Evolutionary conservation across 2,888 invertebrate genomes (phyloP), one percentile per base, ranked within the genome.

Genomic region (Pyrrhia umbra): DNA sequence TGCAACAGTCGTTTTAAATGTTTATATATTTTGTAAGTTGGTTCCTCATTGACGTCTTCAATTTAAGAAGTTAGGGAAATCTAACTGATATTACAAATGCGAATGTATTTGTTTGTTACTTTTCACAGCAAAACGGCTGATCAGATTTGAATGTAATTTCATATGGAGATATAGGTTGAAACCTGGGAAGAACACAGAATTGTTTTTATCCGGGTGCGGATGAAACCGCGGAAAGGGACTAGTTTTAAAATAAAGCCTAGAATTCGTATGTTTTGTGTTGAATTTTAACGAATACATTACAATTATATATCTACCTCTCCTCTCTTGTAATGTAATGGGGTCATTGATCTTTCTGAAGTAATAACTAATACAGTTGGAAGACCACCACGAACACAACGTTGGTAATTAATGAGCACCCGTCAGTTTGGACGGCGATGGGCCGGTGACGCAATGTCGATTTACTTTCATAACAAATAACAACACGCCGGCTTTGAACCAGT

Each of bases 381-480:
- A 16, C 8, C 34, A 16, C 15, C 20, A 40, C 0, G 20, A 43
- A 5, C 42, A 39, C 3, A 16, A 2, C 30, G 0, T n/a, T 10
- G 20, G 5, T 37, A 39, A 50, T 57, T 42, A 43, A 13, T 25
- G 13, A 46, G 3, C 25, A 49, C 37, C n/a, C 23, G 34, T 65
- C 43, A 72, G 25, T 27, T 23, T 10, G 9, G 40, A 6, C 45
- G 23, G n/a, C 34, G 18, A 13, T 1, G 34, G 9, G 3, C 30
- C 1, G 25, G 18, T 71, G 68, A 74, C 15, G 71, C 45, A 68
- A 71, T 37, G 30, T 37, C 30, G 15, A 52, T 13, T 43, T 42
- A 57, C 50, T 73, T 68, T 54, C 54, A 57, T 62, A 62, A 62
- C 42, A 73, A 57, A 73, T 47, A 66, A 30, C 34, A 45, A n/a